Conservation (phyloP, 2,888 invertebrate genomes). For the Rambutsinella grinnellia region DNA sequence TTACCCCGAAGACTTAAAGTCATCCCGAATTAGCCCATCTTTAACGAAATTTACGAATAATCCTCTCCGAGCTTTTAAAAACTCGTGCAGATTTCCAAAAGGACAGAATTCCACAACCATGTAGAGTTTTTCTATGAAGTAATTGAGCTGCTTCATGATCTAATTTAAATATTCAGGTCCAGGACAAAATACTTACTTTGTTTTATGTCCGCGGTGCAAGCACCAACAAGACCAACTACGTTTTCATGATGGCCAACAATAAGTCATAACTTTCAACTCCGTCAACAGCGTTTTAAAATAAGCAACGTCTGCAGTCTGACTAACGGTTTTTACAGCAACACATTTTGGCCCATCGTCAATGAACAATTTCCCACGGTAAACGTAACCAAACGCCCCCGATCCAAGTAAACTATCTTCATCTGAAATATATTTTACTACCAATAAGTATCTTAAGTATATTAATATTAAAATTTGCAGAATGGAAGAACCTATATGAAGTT, state of each 20-base stretch:
- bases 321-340: slow-evolving; percentile 51
- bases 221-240: slow-evolving; percentile 52
- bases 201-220: slow-evolving; percentile 36
- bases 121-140: slow-evolving; percentile 49
- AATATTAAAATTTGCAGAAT: not conserved
- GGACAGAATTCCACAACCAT: slow-evolving; percentile 61
- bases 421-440: not conserved
- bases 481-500: slow-evolving; percentile 6
- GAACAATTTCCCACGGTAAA: slow-evolving; percentile 39
- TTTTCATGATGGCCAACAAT: slow-evolving; percentile 47
- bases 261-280: slow-evolving; percentile 60
- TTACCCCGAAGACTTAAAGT: not conserved
- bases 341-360: slow-evolving; percentile 4
- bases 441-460: not conserved
- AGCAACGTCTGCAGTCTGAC: slow-evolving; percentile 37
- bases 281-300: slow-evolving; percentile 47
- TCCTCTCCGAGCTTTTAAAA: slow-evolving; percentile 52
- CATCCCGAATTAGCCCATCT: slow-evolving; percentile 30
- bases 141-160: no score
- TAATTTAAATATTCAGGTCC: no score
- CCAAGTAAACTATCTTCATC: slow-evolving; percentile 37
- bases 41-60: slow-evolving; percentile 55
- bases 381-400: slow-evolving; percentile 46
- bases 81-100: slow-evolving; percentile 54
- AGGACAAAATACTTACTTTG: slow-evolving; percentile 12